These are phyloP conservation scores for Megaptera novaeangliae DNA, from an alignment of 2,113 vertebrate species.

Conservation along the genomic window DNA sequence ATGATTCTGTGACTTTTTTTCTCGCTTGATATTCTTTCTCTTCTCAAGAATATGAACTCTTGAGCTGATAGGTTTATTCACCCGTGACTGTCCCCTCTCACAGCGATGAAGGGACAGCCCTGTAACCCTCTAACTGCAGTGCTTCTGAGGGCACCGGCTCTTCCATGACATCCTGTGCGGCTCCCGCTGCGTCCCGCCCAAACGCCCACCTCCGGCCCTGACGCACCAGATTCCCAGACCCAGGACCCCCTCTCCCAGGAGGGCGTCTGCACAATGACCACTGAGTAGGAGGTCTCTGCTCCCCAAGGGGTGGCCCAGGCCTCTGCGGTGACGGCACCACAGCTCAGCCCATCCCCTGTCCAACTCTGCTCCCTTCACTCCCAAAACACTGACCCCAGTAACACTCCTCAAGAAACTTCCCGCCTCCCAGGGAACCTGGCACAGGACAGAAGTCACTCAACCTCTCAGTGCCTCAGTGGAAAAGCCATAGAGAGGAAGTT, in stretches of 20 bases:
- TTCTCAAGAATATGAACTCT: not conserved
- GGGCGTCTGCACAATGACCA: rapidly evolving
- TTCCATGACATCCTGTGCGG: not conserved
- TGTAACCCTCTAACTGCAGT: not conserved
- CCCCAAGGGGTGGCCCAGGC: not conserved
- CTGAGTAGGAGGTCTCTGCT: not conserved
- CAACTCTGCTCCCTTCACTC: not conserved
- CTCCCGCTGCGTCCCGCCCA: not conserved
- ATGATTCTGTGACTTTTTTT: not conserved
- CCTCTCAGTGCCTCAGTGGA: not conserved
- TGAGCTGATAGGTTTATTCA: not conserved
- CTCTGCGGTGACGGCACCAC: rapidly evolving
- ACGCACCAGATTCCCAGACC: not conserved
- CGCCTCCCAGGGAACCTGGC: not conserved
- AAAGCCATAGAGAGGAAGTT: not conserved
- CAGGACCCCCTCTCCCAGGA: not conserved
- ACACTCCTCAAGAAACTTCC: not conserved
- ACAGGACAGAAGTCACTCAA: not conserved
- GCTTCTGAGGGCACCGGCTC: not conserved
- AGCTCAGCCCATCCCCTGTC: not conserved
- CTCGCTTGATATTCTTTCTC: not conserved
- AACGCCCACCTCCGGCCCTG: not conserved
- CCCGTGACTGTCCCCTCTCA: too few relatives aligned
- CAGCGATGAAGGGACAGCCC: not conserved
- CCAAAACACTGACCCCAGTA: not conserved